phyloP scores from a whole-genome alignment of 2,888 invertebrate species.

The Aspidiotus destructor region DNA sequence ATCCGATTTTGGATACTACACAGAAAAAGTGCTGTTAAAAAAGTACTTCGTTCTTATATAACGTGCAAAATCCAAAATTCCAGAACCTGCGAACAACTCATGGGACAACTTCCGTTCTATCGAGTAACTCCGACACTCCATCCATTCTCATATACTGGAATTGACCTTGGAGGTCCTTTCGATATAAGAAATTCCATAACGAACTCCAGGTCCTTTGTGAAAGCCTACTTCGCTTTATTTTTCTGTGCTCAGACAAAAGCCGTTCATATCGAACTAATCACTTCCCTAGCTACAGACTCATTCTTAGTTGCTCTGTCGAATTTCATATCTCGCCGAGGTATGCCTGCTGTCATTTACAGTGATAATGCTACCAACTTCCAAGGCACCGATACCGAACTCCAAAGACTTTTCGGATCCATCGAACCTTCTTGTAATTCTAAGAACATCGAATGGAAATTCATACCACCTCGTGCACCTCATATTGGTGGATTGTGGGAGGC shows the following conservation, averaged over 20 bases:
- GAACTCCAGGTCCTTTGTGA: not conserved
- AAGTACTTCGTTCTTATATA: not conserved
- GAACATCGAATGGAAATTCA: no score
- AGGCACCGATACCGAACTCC: not conserved
- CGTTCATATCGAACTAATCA: not conserved
- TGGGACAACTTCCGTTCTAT: not conserved
- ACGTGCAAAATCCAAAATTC: not conserved
- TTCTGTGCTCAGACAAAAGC: not conserved
- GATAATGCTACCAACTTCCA: not conserved
- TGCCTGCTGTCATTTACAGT: no score
- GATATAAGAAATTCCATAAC: not conserved
- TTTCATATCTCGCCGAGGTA: not conserved
- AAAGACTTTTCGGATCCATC: no score
- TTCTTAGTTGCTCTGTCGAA: not conserved
- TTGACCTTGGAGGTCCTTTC: not conserved
- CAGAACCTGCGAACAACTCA: not conserved
- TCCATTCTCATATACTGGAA: not conserved
- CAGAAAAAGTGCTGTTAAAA: not conserved
- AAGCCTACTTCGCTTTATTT: not conserved
- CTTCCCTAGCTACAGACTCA: not conserved
- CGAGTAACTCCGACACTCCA: not conserved
- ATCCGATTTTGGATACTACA: not conserved
- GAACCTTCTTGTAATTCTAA: no score
- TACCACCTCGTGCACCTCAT: no score
- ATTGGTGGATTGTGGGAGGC: no score